A percentile compares a stretch with the other conserved stretches of the same genome.
Conservation (phyloP, 92 coral and sea anemone species). For the Heliopora coerulea region DNA sequence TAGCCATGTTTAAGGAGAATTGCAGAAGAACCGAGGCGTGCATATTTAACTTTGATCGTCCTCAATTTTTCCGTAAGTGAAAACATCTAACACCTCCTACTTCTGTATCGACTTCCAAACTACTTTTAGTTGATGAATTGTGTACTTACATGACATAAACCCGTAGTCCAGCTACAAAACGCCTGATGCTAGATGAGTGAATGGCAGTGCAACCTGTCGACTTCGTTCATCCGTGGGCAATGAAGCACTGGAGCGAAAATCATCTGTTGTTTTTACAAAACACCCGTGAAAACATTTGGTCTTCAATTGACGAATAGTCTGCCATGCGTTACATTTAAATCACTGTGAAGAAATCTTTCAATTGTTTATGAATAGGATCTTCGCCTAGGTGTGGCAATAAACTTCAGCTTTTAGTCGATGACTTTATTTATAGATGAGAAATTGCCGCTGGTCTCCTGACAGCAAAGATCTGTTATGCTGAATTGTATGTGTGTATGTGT, state of each 20-base stretch:
- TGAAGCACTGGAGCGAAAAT: slow-evolving; percentile 41
- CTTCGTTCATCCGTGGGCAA: slow-evolving; percentile 39
- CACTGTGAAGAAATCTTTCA: not conserved
- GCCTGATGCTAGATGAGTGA: not conserved
- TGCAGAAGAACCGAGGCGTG: slow-evolving; percentile 15
- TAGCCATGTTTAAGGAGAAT: slow-evolving; percentile 11
- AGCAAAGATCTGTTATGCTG: too few species aligned
- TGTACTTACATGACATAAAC: slow-evolving; percentile 32
- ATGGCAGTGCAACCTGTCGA: slow-evolving; percentile 24
- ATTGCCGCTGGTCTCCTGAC: slow-evolving; percentile 26
- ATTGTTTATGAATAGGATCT: not conserved
- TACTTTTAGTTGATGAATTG: not conserved
- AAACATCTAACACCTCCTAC: too few species aligned
- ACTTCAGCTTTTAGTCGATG: slow-evolving; percentile 4
- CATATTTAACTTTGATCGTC: not conserved
- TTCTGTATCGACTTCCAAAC: too few species aligned
- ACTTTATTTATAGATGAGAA: slow-evolving; percentile 5
- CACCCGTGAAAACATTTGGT: slow-evolving; percentile 10
- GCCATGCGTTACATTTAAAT: slow-evolving; percentile 34
- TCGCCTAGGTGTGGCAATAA: slow-evolving; percentile 25
- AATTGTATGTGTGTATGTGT: too few species aligned
- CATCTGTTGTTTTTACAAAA: slow-evolving; percentile 6
- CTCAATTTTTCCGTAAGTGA: not conserved
- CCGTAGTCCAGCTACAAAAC: not conserved
- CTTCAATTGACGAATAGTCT: too few species aligned